A percentile compares a stretch with the other conserved stretches of the same genome.
Conservation (phyloP, 2,797 vertebrate genomes). For the Aphelocoma californica region DNA sequence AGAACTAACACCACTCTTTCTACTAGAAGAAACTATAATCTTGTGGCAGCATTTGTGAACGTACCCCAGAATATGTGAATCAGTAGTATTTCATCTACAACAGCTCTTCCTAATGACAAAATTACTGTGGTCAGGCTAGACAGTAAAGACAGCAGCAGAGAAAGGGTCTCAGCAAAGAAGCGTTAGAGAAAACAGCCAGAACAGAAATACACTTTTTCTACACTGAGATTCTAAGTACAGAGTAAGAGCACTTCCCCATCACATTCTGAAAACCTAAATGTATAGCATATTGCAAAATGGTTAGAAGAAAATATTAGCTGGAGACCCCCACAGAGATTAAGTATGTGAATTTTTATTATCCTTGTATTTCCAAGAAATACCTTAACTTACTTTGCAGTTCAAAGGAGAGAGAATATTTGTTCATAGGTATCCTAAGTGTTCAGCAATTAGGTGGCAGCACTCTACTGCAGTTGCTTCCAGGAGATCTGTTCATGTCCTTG, state of each 20-base stretch:
- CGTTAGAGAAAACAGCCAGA: background rate
- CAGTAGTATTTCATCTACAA: background rate
- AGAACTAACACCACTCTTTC: background rate
- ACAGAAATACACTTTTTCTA: background rate
- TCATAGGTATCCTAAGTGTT: background rate
- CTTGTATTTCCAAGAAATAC: background rate
- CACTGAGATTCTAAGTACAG: background rate
- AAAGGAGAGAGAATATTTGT: background rate
- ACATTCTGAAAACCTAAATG: background rate
- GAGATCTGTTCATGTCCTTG: background rate
- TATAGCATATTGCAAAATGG: background rate
- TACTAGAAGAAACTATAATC: background rate
- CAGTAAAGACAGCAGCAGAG: background rate
- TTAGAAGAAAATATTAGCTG: background rate
- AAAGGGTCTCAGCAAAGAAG: background rate
- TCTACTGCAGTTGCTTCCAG: background rate
- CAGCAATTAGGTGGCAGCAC: background rate
- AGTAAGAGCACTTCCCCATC: rapidly evolving
- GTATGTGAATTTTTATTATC: background rate
- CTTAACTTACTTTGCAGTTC: background rate
- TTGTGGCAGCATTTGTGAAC: background rate
- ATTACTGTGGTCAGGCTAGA: background rate
- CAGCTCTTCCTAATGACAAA: background rate
- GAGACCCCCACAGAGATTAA: background rate
- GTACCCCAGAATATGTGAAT: background rate